Evolutionary conservation across 2,888 invertebrate genomes (phyloP), one percentile per base, ranked within the genome.

Genomic region (Nyleta sp.): DNA sequence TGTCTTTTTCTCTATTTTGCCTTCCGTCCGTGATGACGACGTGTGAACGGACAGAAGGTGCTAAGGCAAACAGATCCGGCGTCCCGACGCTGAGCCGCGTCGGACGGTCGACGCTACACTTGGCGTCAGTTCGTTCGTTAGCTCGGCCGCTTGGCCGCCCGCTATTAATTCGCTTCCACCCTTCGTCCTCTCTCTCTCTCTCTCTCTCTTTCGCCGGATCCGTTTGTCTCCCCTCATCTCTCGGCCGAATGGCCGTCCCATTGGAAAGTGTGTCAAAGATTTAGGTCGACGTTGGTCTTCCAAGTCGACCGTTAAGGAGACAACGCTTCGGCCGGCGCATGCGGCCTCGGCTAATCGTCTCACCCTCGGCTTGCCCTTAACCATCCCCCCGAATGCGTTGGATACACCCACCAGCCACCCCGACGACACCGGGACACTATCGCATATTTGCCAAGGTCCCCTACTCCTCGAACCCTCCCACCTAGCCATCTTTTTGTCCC

Each of bases 151-250:
- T 88, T 86, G 87, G 86, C 85, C 88, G 86, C 86, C 87, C 87
- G 87, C 89, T 89, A 90, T 90, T 89, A 90, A 90, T 90, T 90
- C 88, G 88, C 90, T 88, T 89, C 88, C 86, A 86, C 87, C 86
- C 84, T 84, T 50, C 82, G 71, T 53, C 55, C 59, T 68, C 65
- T 65, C 53, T 59, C 40, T 60, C 46, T 42, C 42, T 50, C 28
- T 15, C 64, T 75, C 59, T 65, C 42, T 59, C 42, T 60, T 38
- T 13, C 62, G 44, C 60, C 59, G 35, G 13, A 33, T 60, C 38
- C 60, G 48, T 76, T 53, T 33, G 68, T 67, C 65, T 64, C 65
- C 59, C 78, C 68, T 44, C 59, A 18, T 52, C 48, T 78, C 74
- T 70, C 80, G 73, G 28, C 40, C 28, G 79, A 82, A 84, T 59